Base-by-base conservation (phyloP, 2,113 vertebrate genomes). In the Sceloporus undulatus region DNA sequence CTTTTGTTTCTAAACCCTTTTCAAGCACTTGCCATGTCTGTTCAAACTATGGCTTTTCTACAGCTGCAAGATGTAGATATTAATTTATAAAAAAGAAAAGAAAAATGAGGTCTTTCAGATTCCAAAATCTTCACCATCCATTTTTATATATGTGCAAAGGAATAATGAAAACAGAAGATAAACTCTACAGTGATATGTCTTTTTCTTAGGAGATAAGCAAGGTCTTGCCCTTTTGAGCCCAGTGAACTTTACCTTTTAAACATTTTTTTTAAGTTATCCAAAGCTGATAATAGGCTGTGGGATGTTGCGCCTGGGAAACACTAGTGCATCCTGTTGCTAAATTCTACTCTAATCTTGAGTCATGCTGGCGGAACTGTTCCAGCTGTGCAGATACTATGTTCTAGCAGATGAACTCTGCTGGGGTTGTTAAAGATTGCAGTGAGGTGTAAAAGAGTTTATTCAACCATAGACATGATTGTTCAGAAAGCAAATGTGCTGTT, bases 301-400 rank as follows among this genome's bases (percentile, higher is more conserved):
- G 85, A 73, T 52, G 65, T 13, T 82, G 65, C 10, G 38, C 74
- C 48, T 48, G 40, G 56, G 68, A 78, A 70, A 83, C 40, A 42
- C 52, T 54, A 80, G 48, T 75, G 75, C 54, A 87, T 86, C 79
- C 89, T 68, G 52, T 87, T 87, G 89, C 79, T 82, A 14, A 85
- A 83, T 79, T 62, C 52, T 84, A 56, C 40, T 18, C 38, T 52
- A 74, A 27, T 84, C 68, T 79, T 56, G 81, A 66, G 76, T 42
- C 34, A 40, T n/a, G 18, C 10, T 85, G 70, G 76, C 82, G 65
- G 56, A 70, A 65, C 34, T 54, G 29, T 66, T 68, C 25, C 73
- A 78, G 38, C 85, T 88, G 86, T 82, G 56, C 29, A 23, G 70
- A 87, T 82, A 59, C 70, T 79, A 25, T 27, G 23, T 79, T 34